Conservation (phyloP, 2,113 vertebrate genomes). For the Xenopus borealis region DNA sequence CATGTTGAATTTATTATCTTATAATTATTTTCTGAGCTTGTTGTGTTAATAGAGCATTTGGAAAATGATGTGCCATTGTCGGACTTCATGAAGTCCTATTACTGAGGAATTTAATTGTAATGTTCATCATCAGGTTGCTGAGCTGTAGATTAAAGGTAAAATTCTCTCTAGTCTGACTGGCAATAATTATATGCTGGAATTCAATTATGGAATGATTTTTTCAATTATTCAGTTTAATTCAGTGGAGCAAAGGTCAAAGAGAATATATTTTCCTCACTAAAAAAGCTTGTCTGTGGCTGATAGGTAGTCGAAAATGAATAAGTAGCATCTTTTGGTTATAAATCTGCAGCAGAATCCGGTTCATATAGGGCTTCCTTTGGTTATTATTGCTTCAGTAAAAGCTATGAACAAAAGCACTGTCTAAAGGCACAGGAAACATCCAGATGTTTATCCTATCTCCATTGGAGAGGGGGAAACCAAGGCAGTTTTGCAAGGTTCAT, state of each 20-base stretch:
- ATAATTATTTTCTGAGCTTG: slow-evolving; percentile 48
- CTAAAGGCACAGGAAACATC: too few relatives aligned
- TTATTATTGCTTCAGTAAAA: too few relatives aligned
- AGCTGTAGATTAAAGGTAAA: slow-evolving; percentile 58
- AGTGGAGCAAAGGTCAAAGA: slow-evolving; percentile 50
- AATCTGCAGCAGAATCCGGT: too few relatives aligned
- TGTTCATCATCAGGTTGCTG: slow-evolving; percentile 52
- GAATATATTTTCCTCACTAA: neutral
- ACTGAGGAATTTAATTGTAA: slow-evolving; percentile 52
- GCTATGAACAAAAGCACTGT: too few relatives aligned
- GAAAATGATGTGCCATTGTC: slow-evolving; percentile 42
- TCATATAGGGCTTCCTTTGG: too few relatives aligned
- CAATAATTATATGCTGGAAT: slow-evolving; percentile 49
- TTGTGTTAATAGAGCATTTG: slow-evolving; percentile 47
- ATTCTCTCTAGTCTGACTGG: slow-evolving; percentile 49
- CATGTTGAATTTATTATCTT: slow-evolving; percentile 46
- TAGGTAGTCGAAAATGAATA: too few relatives aligned
- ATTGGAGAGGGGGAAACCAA: too few relatives aligned
- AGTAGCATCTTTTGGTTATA: too few relatives aligned
- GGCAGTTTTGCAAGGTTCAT: too few relatives aligned
- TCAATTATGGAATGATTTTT: slow-evolving; percentile 56
- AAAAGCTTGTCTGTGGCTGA: too few relatives aligned
- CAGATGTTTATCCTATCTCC: too few relatives aligned
- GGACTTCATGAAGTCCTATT: slow-evolving; percentile 38
- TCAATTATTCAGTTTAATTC: slow-evolving; percentile 56